Evolutionary conservation across 2,888 invertebrate genomes (phyloP).

Genomic region (Cheiracanthium punctorium): DNA sequence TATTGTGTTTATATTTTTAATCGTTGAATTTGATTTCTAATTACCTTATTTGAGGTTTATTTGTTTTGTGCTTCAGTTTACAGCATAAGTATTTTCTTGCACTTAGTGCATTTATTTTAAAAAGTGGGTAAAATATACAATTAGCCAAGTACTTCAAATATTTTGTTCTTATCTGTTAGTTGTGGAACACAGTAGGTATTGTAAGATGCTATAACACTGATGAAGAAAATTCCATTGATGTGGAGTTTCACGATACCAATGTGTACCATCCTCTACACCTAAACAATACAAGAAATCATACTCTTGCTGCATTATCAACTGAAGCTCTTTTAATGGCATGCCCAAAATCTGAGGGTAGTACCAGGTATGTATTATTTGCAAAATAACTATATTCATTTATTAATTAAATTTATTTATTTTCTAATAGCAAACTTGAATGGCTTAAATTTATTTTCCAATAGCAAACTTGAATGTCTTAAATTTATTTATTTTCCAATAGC

Average conservation of each 20-base stretch:
- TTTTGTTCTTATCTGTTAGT: constrained; percentile 79
- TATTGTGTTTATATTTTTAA: too few relatives aligned
- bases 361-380: constrained; percentile 81
- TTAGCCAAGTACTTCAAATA: too few relatives aligned
- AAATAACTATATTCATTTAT: too few relatives aligned
- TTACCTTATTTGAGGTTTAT: too few relatives aligned
- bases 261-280: constrained; percentile 93
- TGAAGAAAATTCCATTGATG: constrained; percentile 86
- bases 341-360: constrained; percentile 78
- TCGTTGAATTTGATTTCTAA: too few relatives aligned
- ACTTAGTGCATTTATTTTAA: too few relatives aligned
- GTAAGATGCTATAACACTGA: constrained; percentile 86
- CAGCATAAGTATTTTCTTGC: too few relatives aligned
- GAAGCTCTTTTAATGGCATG: constrained; percentile 86
- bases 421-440: too few relatives aligned
- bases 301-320: constrained; percentile 89
- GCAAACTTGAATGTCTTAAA: neutral
- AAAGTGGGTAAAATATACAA: too few relatives aligned
- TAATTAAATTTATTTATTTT: too few relatives aligned
- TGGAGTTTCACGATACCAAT: constrained; percentile 94
- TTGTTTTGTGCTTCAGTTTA: too few relatives aligned
- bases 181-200: constrained; percentile 96
- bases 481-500: constrained; percentile 77
- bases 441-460: neutral
- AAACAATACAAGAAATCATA: constrained; percentile 88